Evolutionary conservation across 2,888 invertebrate genomes (phyloP).

Genomic region (Beris chalybata): DNA sequence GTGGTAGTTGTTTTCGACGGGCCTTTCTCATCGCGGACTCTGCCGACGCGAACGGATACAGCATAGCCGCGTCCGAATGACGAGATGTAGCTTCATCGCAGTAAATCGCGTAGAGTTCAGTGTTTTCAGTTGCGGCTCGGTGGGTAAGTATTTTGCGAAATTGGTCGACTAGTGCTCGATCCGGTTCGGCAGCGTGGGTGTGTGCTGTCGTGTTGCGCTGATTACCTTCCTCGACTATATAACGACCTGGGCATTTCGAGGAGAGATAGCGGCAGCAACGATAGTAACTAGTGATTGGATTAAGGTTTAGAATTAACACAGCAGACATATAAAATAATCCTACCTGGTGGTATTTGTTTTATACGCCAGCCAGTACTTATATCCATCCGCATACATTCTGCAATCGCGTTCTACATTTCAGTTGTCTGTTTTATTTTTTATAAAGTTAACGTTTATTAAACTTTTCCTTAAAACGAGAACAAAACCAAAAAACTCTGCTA

Average conservation of each 20-base stretch:
- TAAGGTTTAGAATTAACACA: neutral
- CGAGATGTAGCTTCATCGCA: constrained; percentile 45
- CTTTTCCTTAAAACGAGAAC: too few species aligned
- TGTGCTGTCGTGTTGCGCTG: constrained; percentile 42
- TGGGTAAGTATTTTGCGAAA: constrained; percentile 45
- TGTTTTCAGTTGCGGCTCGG: constrained; percentile 42
- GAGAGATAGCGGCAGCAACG: constrained; percentile 44
- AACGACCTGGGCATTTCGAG: constrained; percentile 44
- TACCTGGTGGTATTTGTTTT: constrained; percentile 44
- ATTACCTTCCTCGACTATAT: constrained; percentile 42
- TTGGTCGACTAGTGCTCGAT: constrained; percentile 43
- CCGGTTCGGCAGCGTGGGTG: constrained; percentile 43
- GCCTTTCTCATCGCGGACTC: constrained; percentile 47
- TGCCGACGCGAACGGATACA: constrained; percentile 44
- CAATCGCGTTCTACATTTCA: neutral
- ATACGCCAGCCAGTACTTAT: constrained; percentile 46
- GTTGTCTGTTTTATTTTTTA: neutral
- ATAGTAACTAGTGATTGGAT: constrained; percentile 42
- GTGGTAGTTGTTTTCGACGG: constrained; percentile 43
- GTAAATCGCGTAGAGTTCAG: constrained; percentile 44
- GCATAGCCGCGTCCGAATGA: constrained; percentile 44
- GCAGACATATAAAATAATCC: neutral
- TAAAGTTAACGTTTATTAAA: too few species aligned
- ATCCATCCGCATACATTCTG: constrained; percentile 44
- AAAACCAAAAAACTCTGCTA: too few species aligned